Base-by-base conservation (phyloP, 2,888 invertebrate genomes). In the Cataglyphis rosenhaueri region DNA sequence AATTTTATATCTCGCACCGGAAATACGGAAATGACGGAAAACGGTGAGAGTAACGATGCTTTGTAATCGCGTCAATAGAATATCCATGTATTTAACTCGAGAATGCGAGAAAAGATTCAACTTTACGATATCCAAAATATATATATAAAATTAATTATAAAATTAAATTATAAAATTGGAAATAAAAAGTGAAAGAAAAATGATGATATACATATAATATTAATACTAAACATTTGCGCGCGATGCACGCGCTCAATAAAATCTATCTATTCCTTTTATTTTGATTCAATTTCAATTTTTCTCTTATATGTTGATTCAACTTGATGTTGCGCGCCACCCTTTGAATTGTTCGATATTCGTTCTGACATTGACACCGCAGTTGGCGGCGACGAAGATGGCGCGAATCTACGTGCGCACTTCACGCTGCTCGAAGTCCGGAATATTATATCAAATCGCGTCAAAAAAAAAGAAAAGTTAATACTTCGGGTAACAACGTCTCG, bases 1-100 rank as follows among this genome's bases (percentile, higher is more conserved):
- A 52, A 52, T 52, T 52, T 41, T 61, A n/a, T 41, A 61, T 59
- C 38, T 71, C 57, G 57, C 57, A 57, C 41, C 12, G n/a, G 12
- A 61, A 61, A 15, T 4, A 25, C 15, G 41, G 61, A 73, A 73
- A 73, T 41, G 73, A 12, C 73, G 25, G 38, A 15, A 44, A 5
- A 41, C 35, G 25, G 12, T n/a, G 18, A 25, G 18, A 59, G 12
- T 10, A 32, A 18, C 21, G 15, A 21, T 57, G 35, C 15, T 35
- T 35, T 35, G 15, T 25, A 55, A 21, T 25, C 10, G 10, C 21
- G 35, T 15, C 18, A 15, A 10, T 25, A 35, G 12, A 35, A 32
- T 21, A 21, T 38, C 57, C 12, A 57, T 21, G 21, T 12, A 38
- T 35, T 57, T 29, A 35, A 59, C 57, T 12, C 38, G n/a, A n/a